Conservation (phyloP, 1,140 invertebrate genomes). For the Steinernema khuongi region DNA sequence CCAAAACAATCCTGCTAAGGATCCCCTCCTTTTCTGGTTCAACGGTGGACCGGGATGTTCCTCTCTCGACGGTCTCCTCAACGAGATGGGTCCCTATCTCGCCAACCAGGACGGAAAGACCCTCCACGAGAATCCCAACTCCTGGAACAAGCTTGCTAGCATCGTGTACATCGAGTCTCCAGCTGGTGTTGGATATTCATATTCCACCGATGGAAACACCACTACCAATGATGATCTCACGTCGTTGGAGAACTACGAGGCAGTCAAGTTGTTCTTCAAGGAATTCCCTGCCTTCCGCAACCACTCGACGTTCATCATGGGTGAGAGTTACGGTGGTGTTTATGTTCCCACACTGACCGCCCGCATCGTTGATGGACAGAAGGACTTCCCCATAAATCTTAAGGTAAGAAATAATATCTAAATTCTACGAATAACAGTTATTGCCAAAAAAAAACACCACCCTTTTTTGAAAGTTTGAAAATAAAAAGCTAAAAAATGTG, state of each 20-base stretch:
- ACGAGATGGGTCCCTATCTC: slow-evolving; percentile 64
- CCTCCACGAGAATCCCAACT: slow-evolving; percentile 59
- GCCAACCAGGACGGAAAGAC: slow-evolving; percentile 59
- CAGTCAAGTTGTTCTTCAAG: slow-evolving; percentile 63
- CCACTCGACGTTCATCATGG: slow-evolving; percentile 62
- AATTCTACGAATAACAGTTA: no score
- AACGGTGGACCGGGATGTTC: slow-evolving; percentile 66
- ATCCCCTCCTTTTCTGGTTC: slow-evolving; percentile 65
- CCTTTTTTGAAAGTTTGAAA: no score
- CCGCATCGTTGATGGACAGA: slow-evolving; percentile 60
- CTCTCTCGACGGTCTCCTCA: slow-evolving; percentile 62
- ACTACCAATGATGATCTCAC: slow-evolving; percentile 62
- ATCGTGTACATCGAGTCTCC: slow-evolving; percentile 67
- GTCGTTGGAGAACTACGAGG: slow-evolving; percentile 62
- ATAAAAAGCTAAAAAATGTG: no score
- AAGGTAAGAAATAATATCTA: slow-evolving; percentile 30
- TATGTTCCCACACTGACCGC: slow-evolving; percentile 63
- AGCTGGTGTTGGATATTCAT: slow-evolving; percentile 65
- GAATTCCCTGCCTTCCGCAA: slow-evolving; percentile 63
- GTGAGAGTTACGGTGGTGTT: slow-evolving; percentile 62
- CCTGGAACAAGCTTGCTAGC: slow-evolving; percentile 70
- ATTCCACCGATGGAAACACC: slow-evolving; percentile 62
- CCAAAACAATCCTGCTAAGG: slow-evolving; percentile 59
- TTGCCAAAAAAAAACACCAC: no score
- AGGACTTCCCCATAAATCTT: slow-evolving; percentile 55